Conservation (phyloP, 2,888 invertebrate species). For the Drosophila conformis region DNA sequence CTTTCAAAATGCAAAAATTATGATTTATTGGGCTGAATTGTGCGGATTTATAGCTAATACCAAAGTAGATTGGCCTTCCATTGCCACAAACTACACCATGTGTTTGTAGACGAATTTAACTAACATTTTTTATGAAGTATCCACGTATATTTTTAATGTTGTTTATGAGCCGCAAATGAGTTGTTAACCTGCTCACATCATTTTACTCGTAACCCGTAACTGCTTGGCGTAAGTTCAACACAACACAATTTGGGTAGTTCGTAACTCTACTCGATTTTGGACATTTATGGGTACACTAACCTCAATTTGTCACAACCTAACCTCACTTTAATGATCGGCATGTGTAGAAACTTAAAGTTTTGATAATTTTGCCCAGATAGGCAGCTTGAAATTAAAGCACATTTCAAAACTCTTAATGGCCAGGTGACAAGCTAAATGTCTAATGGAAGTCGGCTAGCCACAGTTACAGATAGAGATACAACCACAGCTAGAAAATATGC, state of each 20-base stretch:
- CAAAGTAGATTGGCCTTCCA: slow-evolving; percentile 13
- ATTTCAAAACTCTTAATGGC: slow-evolving; percentile 38
- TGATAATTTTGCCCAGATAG: slow-evolving; percentile 21
- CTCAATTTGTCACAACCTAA: slow-evolving; percentile 24
- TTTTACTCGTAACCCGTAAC: background rate
- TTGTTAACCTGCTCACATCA: slow-evolving; percentile 16
- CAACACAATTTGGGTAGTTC: background rate
- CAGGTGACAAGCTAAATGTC: slow-evolving; percentile 45
- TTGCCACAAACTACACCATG: slow-evolving; percentile 18
- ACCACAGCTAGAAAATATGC: slow-evolving; percentile 19
- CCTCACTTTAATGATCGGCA: slow-evolving; percentile 23
- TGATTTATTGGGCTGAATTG: slow-evolving; percentile 51
- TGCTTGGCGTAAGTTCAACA: background rate
- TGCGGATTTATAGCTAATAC: slow-evolving; percentile 8
- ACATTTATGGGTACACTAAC: slow-evolving; percentile 15
- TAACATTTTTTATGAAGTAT: slow-evolving; percentile 27
- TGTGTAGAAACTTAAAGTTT: background rate
- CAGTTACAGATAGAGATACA: slow-evolving; percentile 10
- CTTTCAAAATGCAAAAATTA: slow-evolving; percentile 71
- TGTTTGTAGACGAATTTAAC: slow-evolving; percentile 8
- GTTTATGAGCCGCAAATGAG: slow-evolving; percentile 20
- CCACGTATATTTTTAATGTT: slow-evolving; percentile 13
- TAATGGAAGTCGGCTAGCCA: slow-evolving; percentile 11
- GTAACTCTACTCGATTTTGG: background rate
- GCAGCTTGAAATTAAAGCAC: slow-evolving; percentile 13